phyloP scores from a whole-genome alignment of 2,888 invertebrate genomes.

The Tipula vernalis region DNA sequence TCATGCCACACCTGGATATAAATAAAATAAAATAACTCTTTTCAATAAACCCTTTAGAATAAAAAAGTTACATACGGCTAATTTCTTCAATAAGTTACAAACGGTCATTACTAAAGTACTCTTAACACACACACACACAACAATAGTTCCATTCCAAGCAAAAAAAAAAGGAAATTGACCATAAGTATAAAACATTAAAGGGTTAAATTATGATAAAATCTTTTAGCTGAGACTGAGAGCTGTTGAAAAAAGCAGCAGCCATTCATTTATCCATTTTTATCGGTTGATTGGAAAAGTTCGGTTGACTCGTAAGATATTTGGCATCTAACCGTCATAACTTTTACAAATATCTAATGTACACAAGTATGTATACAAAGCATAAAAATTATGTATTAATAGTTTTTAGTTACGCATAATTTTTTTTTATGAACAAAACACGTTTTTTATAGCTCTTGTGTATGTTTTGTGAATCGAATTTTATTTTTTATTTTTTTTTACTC shows the following conservation, averaged over 20 bases:
- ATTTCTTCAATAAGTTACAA: too few relatives aligned
- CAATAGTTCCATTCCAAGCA: not conserved
- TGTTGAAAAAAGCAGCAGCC: not conserved
- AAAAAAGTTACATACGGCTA: too few relatives aligned
- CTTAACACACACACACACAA: not conserved
- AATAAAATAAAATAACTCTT: too few relatives aligned
- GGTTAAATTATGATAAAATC: not conserved
- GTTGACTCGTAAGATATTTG: not conserved
- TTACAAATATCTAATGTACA: not conserved
- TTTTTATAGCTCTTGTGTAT: not conserved
- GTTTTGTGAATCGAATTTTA: not conserved
- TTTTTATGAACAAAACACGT: not conserved
- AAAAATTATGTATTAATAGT: not conserved
- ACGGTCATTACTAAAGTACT: not conserved
- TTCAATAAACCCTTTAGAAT: too few relatives aligned
- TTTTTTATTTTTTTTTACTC: not conserved
- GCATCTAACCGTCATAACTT: not conserved
- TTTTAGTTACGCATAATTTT: slow-evolving; percentile 4
- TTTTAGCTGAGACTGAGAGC: not conserved
- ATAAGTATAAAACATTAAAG: not conserved
- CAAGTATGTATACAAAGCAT: not conserved
- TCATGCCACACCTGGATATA: too few relatives aligned
- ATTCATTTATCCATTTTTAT: not conserved
- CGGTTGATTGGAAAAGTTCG: not conserved
- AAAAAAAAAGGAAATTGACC: not conserved